Base-by-base conservation (phyloP, 1,140 invertebrate species). In the Asobara japonica region DNA sequence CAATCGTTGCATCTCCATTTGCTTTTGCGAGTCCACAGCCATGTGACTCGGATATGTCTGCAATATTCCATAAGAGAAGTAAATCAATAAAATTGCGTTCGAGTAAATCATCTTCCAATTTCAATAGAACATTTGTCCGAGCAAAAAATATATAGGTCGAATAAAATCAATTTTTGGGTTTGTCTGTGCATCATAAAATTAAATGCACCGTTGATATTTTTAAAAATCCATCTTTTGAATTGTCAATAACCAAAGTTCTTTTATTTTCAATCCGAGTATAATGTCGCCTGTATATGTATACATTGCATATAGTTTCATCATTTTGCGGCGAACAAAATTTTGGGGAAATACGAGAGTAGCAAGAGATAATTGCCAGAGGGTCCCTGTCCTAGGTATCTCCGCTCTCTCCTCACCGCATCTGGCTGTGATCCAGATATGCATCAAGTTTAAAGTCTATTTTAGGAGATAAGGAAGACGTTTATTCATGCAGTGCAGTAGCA, bases 401-500 rank as follows among this genome's bases (percentile, higher is more conserved):
- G 29, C 48, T 33, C 67, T 69, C 76, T 75, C 70, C 33, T 30
- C n/a, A n/a, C n/a, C n/a, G n/a, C 72, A 78, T 74, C 84, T 87
- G 85, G 85, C 85, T 78, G 22, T 71, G 81, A 78, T 87, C 85
- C 85, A 87, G 84, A 80, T 80, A 83, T 78, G 79, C 82, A 79
- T 84, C 77, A 84, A 81, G 81, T 84, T 86, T 85, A 78, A 84
- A 83, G 82, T 82, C 83, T 86, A 87, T 87, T 87, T 86, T 84
- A 80, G 81, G 84, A 84, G 82, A 85, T 86, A 87, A 86, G 85
- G 82, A 87, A 87, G 84, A 86, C 84, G 83, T 87, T 87, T 86
- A 85, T 85, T 85, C 85, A 85, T 85, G 38, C 69, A 56, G 51
- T 56, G 22, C 20, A 56, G 51, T 56, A 22, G 51, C 51, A 56